Percentiles rank a stretch among this genome's conserved stretches.
These are phyloP conservation scores for Laticauda laticaudata DNA, from an alignment of 2,113 vertebrate species.

Conservation along the genomic window DNA sequence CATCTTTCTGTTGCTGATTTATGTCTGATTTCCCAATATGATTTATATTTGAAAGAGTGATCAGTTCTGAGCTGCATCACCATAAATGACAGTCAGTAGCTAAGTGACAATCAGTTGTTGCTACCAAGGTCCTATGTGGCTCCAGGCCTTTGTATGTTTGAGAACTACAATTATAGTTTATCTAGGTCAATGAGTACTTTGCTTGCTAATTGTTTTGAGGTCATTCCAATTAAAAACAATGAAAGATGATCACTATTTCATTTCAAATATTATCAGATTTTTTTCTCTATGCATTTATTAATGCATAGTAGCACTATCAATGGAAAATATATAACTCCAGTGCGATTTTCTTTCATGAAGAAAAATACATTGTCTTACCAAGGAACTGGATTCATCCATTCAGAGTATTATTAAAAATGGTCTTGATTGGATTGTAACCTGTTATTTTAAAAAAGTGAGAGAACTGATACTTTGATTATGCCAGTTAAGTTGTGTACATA, in stretches of 20 bases:
- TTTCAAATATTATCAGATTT: background rate
- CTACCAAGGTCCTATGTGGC: conserved; percentile 37
- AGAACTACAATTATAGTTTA: conserved; percentile 44
- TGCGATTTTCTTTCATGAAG: conserved; percentile 6
- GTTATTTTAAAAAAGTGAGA: background rate
- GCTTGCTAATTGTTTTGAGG: conserved; percentile 60
- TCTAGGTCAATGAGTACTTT: conserved; percentile 51
- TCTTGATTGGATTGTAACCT: conserved; percentile 8
- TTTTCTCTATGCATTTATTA: background rate
- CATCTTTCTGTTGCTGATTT: conserved; percentile 17
- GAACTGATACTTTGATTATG: conserved; percentile 19
- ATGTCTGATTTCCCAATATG: conserved; percentile 3
- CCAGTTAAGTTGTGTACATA: background rate
- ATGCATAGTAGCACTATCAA: background rate
- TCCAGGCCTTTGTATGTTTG: conserved; percentile 37
- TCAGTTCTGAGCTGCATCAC: conserved; percentile 32
- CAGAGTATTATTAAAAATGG: rapidly evolving
- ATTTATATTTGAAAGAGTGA: conserved; percentile 24
- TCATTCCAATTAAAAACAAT: conserved; percentile 14
- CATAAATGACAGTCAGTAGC: conserved; percentile 23
- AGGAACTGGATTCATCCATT: background rate
- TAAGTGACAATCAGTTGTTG: conserved; percentile 20
- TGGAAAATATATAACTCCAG: conserved; percentile 1
- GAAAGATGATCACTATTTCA: background rate
- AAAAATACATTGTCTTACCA: background rate